Conservation (phyloP, 1,140 invertebrate genomes). For the Pseudomyrmex pallidus region DNA sequence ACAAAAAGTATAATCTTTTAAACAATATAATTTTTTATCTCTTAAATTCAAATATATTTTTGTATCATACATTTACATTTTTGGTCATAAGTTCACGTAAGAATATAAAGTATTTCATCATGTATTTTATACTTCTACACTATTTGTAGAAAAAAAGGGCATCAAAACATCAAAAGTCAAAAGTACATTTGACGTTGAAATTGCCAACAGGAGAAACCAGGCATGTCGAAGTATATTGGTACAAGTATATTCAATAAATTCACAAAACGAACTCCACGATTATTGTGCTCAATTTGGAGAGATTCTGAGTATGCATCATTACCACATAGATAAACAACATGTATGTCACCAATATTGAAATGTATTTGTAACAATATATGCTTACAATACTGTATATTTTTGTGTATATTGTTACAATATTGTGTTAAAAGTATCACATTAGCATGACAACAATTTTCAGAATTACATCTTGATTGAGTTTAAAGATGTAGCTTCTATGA, state of each 20-base stretch:
- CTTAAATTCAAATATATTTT: background rate
- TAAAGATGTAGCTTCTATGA: slow-evolving; percentile 81
- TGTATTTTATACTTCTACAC: too few species aligned
- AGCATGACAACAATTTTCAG: slow-evolving; percentile 78
- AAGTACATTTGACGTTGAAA: slow-evolving; percentile 78
- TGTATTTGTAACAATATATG: slow-evolving; percentile 19
- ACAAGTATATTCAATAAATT: slow-evolving; percentile 85
- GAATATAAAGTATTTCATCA: background rate
- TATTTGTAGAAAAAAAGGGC: background rate
- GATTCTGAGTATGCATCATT: slow-evolving; percentile 88
- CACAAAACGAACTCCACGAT: slow-evolving; percentile 86
- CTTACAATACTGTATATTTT: slow-evolving; percentile 40
- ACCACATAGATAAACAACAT: slow-evolving; percentile 83
- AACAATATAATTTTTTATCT: background rate
- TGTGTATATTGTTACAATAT: slow-evolving; percentile 59
- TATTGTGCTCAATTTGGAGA: slow-evolving; percentile 88
- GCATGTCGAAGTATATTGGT: slow-evolving; percentile 52
- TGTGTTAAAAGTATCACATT: slow-evolving; percentile 22
- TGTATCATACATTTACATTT: background rate
- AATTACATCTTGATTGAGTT: slow-evolving; percentile 91
- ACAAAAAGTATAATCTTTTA: background rate
- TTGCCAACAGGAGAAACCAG: slow-evolving; percentile 3
- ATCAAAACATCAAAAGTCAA: slow-evolving; percentile 85
- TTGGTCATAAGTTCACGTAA: background rate
- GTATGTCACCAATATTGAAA: slow-evolving; percentile 70